Conservation (phyloP, 2,113 vertebrate species). For the Galemys pyrenaicus region DNA sequence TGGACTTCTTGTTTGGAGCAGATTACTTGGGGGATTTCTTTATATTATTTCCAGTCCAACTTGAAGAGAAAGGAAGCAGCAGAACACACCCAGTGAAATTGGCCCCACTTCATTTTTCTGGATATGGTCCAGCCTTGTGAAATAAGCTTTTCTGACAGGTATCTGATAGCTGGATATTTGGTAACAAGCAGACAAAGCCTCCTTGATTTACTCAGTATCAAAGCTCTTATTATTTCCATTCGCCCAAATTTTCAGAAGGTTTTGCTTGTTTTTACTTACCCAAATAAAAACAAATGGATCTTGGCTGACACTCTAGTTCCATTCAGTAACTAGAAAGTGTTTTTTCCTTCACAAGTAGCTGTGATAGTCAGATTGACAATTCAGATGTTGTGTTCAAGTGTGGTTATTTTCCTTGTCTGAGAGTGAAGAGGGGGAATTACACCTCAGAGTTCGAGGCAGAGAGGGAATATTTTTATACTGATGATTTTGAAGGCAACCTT, state of each 20-base stretch:
- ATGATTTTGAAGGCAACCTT: constrained; percentile 33
- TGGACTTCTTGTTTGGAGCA: constrained; percentile 28
- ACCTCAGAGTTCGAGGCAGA: constrained; percentile 3
- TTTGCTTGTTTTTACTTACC: constrained; percentile 15
- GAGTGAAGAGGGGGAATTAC: not conserved
- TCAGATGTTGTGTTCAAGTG: not conserved
- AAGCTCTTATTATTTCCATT: constrained; percentile 32
- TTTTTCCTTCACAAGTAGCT: constrained; percentile 26
- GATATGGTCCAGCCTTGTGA: constrained; percentile 1
- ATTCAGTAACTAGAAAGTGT: not conserved
- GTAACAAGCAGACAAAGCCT: not conserved
- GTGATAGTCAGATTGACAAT: not conserved
- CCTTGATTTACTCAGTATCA: constrained; percentile 31
- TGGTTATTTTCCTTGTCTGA: not conserved
- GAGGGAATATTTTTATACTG: not conserved
- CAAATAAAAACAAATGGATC: not conserved
- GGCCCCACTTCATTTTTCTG: not conserved
- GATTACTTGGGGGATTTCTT: constrained; percentile 34
- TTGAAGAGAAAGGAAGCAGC: constrained; percentile 44
- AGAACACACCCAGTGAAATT: not conserved
- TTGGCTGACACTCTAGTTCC: not conserved
- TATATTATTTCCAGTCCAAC: constrained; percentile 40
- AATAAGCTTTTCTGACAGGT: not conserved
- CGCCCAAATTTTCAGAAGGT: not conserved
- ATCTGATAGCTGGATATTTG: constrained; percentile 6